These are phyloP conservation scores for Apostichopus parvimensis DNA, from an alignment of 35 echinoderm and acorn worm genomes.

Conservation along the genomic window DNA sequence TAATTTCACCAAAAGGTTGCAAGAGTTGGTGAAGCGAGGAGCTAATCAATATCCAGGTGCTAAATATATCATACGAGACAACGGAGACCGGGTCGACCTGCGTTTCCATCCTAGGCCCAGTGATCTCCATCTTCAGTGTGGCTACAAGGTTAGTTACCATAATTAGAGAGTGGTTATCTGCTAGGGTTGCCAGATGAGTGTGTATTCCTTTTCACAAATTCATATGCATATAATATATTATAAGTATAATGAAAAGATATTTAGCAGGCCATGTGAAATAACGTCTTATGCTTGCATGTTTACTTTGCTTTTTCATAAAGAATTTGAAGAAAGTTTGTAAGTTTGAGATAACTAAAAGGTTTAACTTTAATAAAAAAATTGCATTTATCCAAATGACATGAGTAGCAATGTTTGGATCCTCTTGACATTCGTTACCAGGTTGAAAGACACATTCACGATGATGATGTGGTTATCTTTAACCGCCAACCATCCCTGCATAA, in stretches of 20 bases:
- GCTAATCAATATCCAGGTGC: constrained; percentile 97
- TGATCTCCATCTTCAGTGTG: constrained; percentile 97
- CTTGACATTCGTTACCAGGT: constrained; percentile 51
- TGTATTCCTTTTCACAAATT: too few species aligned
- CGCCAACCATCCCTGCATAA: constrained; percentile 97
- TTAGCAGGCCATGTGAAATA: too few species aligned
- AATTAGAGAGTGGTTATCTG: not conserved
- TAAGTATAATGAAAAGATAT: too few species aligned
- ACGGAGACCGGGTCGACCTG: constrained; percentile 92
- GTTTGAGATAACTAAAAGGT: too few species aligned
- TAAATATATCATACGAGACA: constrained; percentile 99
- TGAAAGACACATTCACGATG: constrained; percentile 85
- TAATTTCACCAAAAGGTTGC: constrained; percentile 62
- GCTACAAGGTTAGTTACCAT: constrained; percentile 82
- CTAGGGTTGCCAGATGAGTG: too few species aligned
- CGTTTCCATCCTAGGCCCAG: constrained; percentile 87
- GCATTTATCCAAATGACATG: too few species aligned
- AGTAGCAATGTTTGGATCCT: too few species aligned
- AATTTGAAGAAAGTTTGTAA: too few species aligned
- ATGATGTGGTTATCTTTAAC: constrained; percentile 98
- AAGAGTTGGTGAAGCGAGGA: constrained; percentile 86
- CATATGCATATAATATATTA: too few species aligned
- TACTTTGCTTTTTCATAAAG: too few species aligned
- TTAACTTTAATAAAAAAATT: too few species aligned
- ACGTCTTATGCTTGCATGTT: too few species aligned